Evolutionary conservation across 2,888 invertebrate genomes (phyloP).

Genomic region (Frankliniella intonsa): DNA sequence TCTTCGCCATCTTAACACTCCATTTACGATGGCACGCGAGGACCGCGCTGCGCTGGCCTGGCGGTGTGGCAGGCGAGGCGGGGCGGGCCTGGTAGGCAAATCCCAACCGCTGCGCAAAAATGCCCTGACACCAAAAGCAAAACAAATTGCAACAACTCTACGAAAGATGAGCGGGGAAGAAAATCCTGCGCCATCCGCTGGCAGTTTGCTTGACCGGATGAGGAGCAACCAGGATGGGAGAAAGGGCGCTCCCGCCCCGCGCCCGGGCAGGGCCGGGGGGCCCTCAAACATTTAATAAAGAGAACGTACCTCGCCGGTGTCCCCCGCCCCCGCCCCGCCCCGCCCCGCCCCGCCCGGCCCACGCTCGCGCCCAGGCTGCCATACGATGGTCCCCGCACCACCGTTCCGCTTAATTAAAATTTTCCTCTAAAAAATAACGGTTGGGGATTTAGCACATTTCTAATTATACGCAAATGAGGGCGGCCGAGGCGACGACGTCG

Average conservation of each 20-base stretch:
- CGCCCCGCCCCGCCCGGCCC: neutral
- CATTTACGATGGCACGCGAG: neutral
- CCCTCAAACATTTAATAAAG: no score
- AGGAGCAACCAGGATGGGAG: no score
- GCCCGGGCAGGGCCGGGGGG: no score
- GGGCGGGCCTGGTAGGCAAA: neutral
- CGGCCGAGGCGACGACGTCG: neutral
- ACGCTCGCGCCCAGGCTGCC: neutral
- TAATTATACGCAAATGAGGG: slow-evolving; percentile 21
- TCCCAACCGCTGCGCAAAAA: neutral
- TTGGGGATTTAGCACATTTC: slow-evolving; percentile 23
- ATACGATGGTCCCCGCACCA: neutral
- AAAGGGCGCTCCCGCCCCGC: no score
- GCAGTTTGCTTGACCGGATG: no score
- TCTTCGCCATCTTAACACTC: neutral
- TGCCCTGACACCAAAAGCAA: no score
- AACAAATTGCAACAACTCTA: no score
- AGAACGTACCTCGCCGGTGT: neutral
- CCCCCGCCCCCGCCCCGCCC: neutral
- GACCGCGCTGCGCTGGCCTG: no score
- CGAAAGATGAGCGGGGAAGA: no score
- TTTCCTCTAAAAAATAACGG: slow-evolving; percentile 18
- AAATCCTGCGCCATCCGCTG: no score
- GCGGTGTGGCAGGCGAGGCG: no score
- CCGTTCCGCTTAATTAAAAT: slow-evolving; percentile 26